These are phyloP conservation scores for Chamaetylas fuelleborni DNA, from an alignment of 2,113 vertebrate genomes.

Conservation along the genomic window DNA sequence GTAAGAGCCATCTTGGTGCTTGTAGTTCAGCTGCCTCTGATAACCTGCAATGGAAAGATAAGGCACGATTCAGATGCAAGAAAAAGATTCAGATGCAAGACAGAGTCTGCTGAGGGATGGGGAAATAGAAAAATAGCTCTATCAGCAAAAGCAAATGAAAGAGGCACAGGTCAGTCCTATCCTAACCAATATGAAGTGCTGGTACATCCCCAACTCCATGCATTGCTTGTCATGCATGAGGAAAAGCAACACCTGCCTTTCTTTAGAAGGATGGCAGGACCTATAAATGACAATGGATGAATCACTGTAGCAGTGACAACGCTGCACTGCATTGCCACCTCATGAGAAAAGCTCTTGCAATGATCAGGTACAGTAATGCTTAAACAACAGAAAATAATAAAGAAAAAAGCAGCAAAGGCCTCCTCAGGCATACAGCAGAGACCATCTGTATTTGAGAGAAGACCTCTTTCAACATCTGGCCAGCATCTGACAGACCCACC, in stretches of 20 bases:
- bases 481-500: not conserved
- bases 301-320: not conserved
- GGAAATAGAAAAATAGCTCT: not conserved
- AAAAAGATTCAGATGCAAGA: not conserved
- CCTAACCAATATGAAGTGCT: not conserved
- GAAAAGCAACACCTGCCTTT: not conserved
- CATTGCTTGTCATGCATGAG: not conserved
- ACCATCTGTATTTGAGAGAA: not conserved
- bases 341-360: not conserved
- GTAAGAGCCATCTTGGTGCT: constrained; percentile 79
- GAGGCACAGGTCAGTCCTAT: not conserved
- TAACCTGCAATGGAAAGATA: constrained; percentile 76
- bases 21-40: constrained; percentile 88
- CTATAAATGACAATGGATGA: not conserved
- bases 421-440: not conserved
- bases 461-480: not conserved
- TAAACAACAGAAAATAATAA: not conserved
- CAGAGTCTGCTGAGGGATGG: not conserved
- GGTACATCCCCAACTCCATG: not conserved
- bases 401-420: not conserved
- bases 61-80: not conserved
- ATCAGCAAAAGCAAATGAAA: not conserved
- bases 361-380: not conserved
- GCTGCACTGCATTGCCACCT: not conserved
- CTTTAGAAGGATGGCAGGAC: not conserved